Evolutionary conservation across 2,888 invertebrate genomes (phyloP).

Genomic region (Strigamia crassipes): DNA sequence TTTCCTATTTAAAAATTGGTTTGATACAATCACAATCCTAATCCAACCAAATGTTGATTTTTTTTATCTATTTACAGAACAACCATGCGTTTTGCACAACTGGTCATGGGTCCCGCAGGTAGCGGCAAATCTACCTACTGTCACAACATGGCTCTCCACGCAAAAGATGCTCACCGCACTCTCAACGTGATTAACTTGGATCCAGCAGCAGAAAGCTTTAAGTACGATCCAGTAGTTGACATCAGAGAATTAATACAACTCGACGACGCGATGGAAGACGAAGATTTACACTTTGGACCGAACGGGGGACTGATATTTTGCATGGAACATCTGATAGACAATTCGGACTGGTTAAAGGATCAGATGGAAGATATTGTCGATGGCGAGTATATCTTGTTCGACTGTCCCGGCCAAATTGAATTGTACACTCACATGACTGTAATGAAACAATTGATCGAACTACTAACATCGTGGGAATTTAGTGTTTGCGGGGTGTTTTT

Average conservation of each 20-base stretch:
- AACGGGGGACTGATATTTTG: slow-evolving; percentile 96
- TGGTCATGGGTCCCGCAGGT: slow-evolving; percentile 96
- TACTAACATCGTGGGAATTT: slow-evolving; percentile 82
- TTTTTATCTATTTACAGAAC: background rate
- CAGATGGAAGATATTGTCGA: slow-evolving; percentile 75
- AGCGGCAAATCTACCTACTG: slow-evolving; percentile 98
- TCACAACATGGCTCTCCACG: slow-evolving; percentile 82
- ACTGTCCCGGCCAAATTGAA: slow-evolving; percentile 98
- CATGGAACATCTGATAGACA: slow-evolving; percentile 90
- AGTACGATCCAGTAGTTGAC: slow-evolving; percentile 83
- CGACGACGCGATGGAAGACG: slow-evolving; percentile 97
- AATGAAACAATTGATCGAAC: slow-evolving; percentile 76
- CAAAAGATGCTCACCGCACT: slow-evolving; percentile 71
- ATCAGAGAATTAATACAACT: slow-evolving; percentile 87
- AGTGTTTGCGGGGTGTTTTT: slow-evolving; percentile 89
- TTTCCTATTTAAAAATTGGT: too few species aligned
- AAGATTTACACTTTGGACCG: slow-evolving; percentile 90
- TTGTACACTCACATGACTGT: slow-evolving; percentile 93
- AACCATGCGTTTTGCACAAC: slow-evolving; percentile 86
- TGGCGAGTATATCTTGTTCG: slow-evolving; percentile 95
- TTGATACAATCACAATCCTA: too few species aligned
- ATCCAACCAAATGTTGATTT: too few species aligned
- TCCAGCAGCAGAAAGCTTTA: slow-evolving; percentile 96
- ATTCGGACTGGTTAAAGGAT: slow-evolving; percentile 86
- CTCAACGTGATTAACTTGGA: slow-evolving; percentile 93